Evolutionary conservation across 2,113 vertebrate genomes (phyloP).

Genomic region (Bungarus multicinctus): DNA sequence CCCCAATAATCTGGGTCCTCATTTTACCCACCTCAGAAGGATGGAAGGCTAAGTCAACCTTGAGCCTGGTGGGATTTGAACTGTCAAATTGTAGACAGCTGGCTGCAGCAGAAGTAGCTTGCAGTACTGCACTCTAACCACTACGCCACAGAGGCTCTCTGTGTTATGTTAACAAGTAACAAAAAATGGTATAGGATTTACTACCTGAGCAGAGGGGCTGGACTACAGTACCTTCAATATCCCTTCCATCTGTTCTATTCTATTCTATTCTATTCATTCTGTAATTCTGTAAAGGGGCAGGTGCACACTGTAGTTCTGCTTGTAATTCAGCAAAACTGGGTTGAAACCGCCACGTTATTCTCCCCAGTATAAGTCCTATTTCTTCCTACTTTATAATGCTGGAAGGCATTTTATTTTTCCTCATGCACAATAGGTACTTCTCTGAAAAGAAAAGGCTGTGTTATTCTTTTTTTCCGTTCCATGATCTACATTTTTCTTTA

Average conservation of each 20-base stretch:
- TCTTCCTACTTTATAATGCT: neutral
- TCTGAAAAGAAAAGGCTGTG: neutral
- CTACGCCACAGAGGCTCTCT: no score
- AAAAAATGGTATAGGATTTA: neutral
- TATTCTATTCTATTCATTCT: no score
- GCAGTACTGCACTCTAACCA: no score
- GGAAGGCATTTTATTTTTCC: neutral
- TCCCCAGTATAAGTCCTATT: neutral
- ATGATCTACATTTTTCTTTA: neutral
- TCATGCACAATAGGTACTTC: neutral
- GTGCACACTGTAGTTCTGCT: neutral
- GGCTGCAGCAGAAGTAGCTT: no score
- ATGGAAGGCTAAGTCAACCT: no score
- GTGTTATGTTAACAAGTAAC: neutral
- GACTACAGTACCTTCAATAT: no score
- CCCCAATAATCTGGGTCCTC: no score
- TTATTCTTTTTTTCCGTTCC: neutral
- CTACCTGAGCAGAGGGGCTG: no score
- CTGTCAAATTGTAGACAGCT: no score
- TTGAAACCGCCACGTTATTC: neutral
- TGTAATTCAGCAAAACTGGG: neutral
- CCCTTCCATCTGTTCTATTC: no score
- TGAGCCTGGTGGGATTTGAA: no score
- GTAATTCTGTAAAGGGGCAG: neutral
- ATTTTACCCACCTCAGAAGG: no score